Percentiles rank a stretch among this genome's conserved stretches.
Evolutionary conservation across 1,140 invertebrate species (phyloP).

Genomic region (Cepaea nemoralis): DNA sequence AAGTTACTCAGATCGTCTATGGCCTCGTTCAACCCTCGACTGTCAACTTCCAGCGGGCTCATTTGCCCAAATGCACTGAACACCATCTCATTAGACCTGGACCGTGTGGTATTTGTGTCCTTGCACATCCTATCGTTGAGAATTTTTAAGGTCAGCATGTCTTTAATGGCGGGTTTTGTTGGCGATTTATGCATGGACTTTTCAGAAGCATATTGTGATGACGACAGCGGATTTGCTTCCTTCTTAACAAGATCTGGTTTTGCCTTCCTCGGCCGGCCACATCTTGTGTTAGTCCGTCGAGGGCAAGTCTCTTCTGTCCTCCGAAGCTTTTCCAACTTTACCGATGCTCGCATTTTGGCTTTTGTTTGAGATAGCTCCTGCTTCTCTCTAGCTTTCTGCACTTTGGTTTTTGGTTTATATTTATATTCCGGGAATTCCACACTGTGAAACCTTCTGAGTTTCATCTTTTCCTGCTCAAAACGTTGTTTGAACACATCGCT

Average conservation of each 20-base stretch:
- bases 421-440: conserved; percentile 40
- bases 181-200: background rate
- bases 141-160: conserved; percentile 37
- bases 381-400: conserved; percentile 39
- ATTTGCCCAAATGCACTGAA: conserved; percentile 15
- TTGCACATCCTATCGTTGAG: conserved; percentile 23
- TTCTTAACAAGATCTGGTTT: background rate
- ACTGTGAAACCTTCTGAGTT: conserved; percentile 30
- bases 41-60: conserved; percentile 21
- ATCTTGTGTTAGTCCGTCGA: background rate
- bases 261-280: background rate
- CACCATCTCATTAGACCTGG: background rate
- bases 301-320: background rate
- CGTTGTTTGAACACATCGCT: conserved; percentile 17
- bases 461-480: conserved; percentile 36
- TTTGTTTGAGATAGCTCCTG: conserved; percentile 17
- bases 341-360: conserved; percentile 27
- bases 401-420: conserved; percentile 40
- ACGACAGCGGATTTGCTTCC: background rate
- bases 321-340: conserved; percentile 14
- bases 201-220: background rate
- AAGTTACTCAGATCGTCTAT: background rate
- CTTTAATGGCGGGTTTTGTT: conserved; percentile 34
- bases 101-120: background rate
- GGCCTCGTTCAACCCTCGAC: background rate